A percentile compares a stretch with the other conserved stretches of the same genome.
These are phyloP conservation scores for Passer montanus DNA, from an alignment of 2,113 vertebrate genomes.

Conservation along the genomic window DNA sequence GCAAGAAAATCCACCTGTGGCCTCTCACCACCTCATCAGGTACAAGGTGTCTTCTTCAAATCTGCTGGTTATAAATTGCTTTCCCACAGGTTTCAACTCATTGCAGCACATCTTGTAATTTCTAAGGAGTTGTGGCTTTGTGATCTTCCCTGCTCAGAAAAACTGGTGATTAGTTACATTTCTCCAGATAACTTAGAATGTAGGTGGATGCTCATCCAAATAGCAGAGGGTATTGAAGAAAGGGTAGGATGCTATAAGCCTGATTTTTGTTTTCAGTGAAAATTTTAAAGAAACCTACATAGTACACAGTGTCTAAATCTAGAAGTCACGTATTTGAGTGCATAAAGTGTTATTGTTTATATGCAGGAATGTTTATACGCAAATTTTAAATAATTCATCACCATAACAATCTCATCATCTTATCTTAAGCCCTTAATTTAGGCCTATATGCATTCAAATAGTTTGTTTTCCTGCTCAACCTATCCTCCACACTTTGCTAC, in stretches of 20 bases:
- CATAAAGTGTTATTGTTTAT: neutral
- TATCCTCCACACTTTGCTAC: neutral
- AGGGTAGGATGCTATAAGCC: neutral
- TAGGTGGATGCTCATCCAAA: neutral
- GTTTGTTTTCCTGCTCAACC: neutral
- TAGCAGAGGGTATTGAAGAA: neutral
- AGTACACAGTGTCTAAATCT: neutral
- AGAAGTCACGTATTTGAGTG: neutral
- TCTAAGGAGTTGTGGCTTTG: neutral
- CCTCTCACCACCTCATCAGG: neutral
- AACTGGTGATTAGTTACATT: neutral
- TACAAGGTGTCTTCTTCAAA: neutral
- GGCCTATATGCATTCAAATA: neutral
- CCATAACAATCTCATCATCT: neutral
- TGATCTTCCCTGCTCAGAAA: neutral
- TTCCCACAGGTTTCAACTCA: neutral
- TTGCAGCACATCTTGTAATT: neutral
- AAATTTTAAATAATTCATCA: neutral
- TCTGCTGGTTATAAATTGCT: neutral
- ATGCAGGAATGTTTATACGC: neutral
- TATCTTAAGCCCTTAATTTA: neutral
- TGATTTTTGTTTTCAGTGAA: neutral
- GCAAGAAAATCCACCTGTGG: neutral
- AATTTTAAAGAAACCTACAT: neutral
- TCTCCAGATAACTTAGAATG: neutral